A percentile compares a stretch with the other conserved stretches of the same genome.
Conservation (phyloP, 2,888 invertebrate species). For the Drosophila merina region DNA sequence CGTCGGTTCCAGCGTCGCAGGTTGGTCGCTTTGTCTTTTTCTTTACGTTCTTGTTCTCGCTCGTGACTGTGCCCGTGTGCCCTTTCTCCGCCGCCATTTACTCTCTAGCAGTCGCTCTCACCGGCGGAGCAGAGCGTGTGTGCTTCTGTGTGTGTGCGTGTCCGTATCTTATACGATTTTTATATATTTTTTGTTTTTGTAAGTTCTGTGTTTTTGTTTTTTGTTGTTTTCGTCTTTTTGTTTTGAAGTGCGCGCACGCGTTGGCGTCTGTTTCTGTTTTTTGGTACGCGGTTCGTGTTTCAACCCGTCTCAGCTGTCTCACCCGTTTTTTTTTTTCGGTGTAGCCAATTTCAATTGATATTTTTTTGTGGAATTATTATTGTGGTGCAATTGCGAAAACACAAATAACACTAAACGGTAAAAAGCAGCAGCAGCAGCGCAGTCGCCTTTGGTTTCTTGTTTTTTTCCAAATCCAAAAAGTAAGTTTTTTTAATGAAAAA, state of each 20-base stretch:
- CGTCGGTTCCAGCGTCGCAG: constrained; percentile 40
- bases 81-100: background rate
- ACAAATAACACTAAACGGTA: constrained; percentile 1
- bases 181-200: background rate
- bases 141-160: background rate
- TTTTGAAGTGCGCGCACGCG: constrained; percentile 59
- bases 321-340: constrained; percentile 30
- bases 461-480: no score
- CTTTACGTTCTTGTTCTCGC: constrained; percentile 11
- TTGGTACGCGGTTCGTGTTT: constrained; percentile 34
- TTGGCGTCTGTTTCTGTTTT: constrained; percentile 41
- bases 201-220: constrained; percentile 9
- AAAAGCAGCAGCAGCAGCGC: constrained; percentile 8
- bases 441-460: constrained; percentile 6
- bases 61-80: background rate
- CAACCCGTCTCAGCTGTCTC: constrained; percentile 17
- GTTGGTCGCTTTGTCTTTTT: constrained; percentile 15
- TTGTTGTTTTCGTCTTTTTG: constrained; percentile 16
- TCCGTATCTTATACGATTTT: constrained; percentile 1
- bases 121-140: constrained; percentile 7
- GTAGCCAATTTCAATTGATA: constrained; percentile 25
- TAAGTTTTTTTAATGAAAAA: no score
- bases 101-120: background rate
- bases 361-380: constrained; percentile 18
- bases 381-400: constrained; percentile 23